These are phyloP conservation scores for Dascyllus trimaculatus DNA, from an alignment of 2,113 vertebrate species.

Conservation along the genomic window DNA sequence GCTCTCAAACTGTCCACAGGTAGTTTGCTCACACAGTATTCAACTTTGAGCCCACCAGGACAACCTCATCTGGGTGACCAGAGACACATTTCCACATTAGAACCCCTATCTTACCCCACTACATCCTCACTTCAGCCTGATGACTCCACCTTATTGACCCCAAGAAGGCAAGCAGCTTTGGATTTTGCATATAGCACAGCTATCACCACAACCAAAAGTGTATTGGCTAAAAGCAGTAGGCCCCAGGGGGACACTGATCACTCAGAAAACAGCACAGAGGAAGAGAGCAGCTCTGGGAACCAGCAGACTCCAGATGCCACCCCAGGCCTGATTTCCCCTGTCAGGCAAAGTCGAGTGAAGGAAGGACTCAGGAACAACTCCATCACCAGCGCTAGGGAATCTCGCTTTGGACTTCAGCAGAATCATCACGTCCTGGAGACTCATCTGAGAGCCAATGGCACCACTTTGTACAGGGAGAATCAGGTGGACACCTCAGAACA, in stretches of 20 bases:
- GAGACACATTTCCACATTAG: conserved; percentile 49
- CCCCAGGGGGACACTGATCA: conserved; percentile 37
- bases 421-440: conserved; percentile 74
- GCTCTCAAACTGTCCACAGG: conserved; percentile 29
- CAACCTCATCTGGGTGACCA: conserved; percentile 44
- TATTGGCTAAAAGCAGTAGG: conserved; percentile 14
- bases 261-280: conserved; percentile 77
- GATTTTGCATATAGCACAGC: conserved; percentile 56
- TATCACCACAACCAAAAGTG: conserved; percentile 42
- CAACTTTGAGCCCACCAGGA: conserved; percentile 50
- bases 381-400: conserved; percentile 52
- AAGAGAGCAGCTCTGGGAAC: conserved; percentile 52
- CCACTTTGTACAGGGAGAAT: conserved; percentile 85
- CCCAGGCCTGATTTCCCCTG: conserved; percentile 62
- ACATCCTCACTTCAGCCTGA: conserved; percentile 23
- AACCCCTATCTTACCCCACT: conserved; percentile 33
- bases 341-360: conserved; percentile 75
- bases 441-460: conserved; percentile 81
- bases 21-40: conserved; percentile 29
- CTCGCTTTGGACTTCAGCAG: conserved; percentile 31
- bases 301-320: conserved; percentile 60
- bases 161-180: conserved; percentile 8
- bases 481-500: conserved; percentile 82
- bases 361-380: conserved; percentile 74
- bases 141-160: conserved; percentile 21